These are phyloP conservation scores for Zygaena filipendulae DNA, from an alignment of 2,888 invertebrate species.

Conservation along the genomic window DNA sequence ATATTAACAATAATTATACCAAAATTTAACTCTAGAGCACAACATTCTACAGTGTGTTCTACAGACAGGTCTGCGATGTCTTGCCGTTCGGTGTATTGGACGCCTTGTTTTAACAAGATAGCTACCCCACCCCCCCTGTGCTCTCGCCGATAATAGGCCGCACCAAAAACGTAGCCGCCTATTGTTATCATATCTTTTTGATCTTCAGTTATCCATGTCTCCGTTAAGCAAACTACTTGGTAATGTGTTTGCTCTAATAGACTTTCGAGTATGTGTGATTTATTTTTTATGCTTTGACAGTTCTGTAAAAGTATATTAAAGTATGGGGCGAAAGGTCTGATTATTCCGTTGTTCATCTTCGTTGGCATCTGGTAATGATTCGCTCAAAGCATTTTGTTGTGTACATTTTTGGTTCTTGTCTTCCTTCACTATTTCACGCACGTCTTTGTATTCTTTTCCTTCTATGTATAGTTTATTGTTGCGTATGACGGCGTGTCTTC, in stretches of 20 bases:
- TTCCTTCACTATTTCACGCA: no score
- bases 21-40: conserved; percentile 7
- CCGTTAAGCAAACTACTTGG: conserved; percentile 7
- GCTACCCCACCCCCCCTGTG: conserved; percentile 9
- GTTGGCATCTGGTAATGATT: no score
- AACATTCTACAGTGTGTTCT: conserved; percentile 9
- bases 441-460: no score
- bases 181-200: conserved; percentile 4
- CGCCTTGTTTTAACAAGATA: conserved; percentile 4
- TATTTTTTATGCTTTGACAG: not conserved
- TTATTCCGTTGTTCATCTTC: no score
- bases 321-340: not conserved
- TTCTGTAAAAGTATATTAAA: not conserved
- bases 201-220: conserved; percentile 9
- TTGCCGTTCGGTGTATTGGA: conserved; percentile 1
- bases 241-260: not conserved
- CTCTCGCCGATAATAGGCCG: conserved; percentile 2
- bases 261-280: not conserved
- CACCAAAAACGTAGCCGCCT: conserved; percentile 1
- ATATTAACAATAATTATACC: conserved; percentile 4
- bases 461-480: no score
- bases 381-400: no score
- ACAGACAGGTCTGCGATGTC: conserved; percentile 7
- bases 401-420: no score
- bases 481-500: no score